phyloP scores from a whole-genome alignment of 2,797 vertebrate species.

The Epinephelus coioides region DNA sequence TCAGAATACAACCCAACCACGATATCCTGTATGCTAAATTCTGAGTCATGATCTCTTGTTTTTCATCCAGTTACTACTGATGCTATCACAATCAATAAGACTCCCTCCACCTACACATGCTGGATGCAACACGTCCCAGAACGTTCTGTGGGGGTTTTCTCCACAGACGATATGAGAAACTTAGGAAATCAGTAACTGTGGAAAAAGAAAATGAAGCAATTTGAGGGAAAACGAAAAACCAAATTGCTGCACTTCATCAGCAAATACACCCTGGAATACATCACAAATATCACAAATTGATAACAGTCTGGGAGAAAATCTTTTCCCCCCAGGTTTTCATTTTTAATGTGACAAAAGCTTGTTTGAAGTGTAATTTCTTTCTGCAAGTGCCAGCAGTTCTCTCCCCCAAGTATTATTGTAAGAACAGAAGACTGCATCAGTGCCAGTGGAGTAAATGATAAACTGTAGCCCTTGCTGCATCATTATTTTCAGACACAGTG shows the following conservation, averaged over 20 bases:
- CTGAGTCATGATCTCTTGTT: background rate
- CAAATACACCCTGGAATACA: slow-evolving; percentile 34
- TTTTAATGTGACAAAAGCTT: slow-evolving; percentile 47
- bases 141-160: background rate
- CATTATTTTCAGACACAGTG: slow-evolving; percentile 9
- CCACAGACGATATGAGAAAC: background rate
- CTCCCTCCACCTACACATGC: background rate
- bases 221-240: slow-evolving; percentile 34
- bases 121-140: background rate
- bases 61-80: background rate
- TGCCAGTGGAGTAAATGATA: slow-evolving; percentile 18
- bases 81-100: background rate
- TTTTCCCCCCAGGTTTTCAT: slow-evolving; percentile 45
- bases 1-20: background rate
- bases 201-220: slow-evolving; percentile 55
- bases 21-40: background rate
- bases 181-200: slow-evolving; percentile 42
- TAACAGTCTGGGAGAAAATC: slow-evolving; percentile 40
- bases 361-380: slow-evolving; percentile 49
- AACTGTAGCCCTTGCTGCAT: background rate
- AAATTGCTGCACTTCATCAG: slow-evolving; percentile 51
- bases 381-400: slow-evolving; percentile 10
- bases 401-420: slow-evolving; percentile 12
- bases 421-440: slow-evolving; percentile 24
- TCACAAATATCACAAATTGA: slow-evolving; percentile 45